A percentile compares a stretch with the other conserved stretches of the same genome.
These are phyloP conservation scores for Actinia equina DNA, from an alignment of 64 coral and sea anemone genomes.

Conservation along the genomic window DNA sequence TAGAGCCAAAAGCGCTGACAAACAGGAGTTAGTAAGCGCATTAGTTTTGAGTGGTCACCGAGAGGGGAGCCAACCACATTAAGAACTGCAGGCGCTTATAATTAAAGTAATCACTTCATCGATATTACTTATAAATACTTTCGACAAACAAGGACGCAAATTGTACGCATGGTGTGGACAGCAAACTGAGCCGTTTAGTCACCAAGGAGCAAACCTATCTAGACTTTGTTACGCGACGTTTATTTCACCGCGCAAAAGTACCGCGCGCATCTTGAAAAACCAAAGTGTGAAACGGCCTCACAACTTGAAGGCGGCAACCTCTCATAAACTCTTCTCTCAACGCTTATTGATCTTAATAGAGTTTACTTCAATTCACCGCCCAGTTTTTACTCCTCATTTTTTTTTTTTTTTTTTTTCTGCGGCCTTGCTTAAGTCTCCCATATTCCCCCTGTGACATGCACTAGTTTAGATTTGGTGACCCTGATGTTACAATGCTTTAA, in stretches of 20 bases:
- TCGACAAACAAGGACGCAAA: conserved; percentile 28
- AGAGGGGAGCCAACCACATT: conserved; percentile 42
- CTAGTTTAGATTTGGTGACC: conserved; percentile 1
- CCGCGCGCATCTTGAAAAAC: background rate
- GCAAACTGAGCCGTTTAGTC: conserved; percentile 8
- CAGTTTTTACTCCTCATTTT: background rate
- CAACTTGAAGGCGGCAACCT: background rate
- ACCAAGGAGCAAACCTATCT: conserved; percentile 15
- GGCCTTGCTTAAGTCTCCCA: background rate
- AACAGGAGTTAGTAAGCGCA: conserved; percentile 23
- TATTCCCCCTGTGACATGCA: background rate
- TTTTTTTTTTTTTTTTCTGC: background rate
- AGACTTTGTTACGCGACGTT: background rate
- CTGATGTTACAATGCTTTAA: background rate
- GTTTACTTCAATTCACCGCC: background rate
- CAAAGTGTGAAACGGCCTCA: background rate
- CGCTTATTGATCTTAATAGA: background rate
- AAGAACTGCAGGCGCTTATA: conserved; percentile 45
- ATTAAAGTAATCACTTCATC: conserved; percentile 60
- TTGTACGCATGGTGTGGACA: conserved; percentile 16
- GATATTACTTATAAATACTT: conserved; percentile 48
- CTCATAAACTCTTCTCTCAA: conserved; percentile 6
- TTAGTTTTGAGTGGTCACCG: conserved; percentile 26
- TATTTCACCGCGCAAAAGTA: background rate
- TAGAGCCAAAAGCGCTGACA: conserved; percentile 15